phyloP scores from a whole-genome alignment of 2,888 invertebrate genomes.

The Eretmocerus hayati region DNA sequence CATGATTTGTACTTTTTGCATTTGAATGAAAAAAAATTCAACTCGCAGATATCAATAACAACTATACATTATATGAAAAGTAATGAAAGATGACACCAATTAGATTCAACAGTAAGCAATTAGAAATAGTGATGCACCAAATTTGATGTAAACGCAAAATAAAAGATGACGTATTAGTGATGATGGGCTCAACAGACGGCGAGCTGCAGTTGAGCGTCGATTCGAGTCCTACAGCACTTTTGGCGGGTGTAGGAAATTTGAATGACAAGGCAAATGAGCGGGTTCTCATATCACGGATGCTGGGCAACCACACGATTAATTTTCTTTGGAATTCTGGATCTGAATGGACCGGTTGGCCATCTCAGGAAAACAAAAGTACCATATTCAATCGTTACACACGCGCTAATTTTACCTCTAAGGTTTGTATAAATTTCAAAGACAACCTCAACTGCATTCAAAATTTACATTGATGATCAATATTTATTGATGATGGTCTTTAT shows the following conservation, averaged over 20 bases:
- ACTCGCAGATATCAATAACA: too few species aligned
- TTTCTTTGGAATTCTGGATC: conserved; percentile 86
- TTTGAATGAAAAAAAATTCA: too few species aligned
- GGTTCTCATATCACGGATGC: conserved; percentile 60
- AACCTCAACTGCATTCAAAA: too few species aligned
- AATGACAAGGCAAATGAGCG: conserved; percentile 37
- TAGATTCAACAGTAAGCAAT: neutral
- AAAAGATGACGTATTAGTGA: too few species aligned
- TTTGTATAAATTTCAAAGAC: conserved; percentile 45
- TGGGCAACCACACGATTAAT: conserved; percentile 73
- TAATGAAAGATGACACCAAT: too few species aligned
- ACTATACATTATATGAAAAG: too few species aligned
- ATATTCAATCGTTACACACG: conserved; percentile 75
- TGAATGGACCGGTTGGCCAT: conserved; percentile 69
- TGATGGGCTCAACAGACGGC: conserved; percentile 6
- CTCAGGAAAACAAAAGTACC: conserved; percentile 56
- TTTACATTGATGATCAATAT: too few species aligned
- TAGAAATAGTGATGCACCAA: too few species aligned
- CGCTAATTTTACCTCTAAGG: conserved; percentile 88
- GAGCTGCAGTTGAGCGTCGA: conserved; percentile 26
- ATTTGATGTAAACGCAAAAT: too few species aligned
- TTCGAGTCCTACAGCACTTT: conserved; percentile 35
- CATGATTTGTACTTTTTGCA: too few species aligned
- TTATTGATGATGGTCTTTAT: neutral
- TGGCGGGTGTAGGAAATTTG: conserved; percentile 39